Conservation (phyloP, 2,113 vertebrate genomes). For the Platanista minor region DNA sequence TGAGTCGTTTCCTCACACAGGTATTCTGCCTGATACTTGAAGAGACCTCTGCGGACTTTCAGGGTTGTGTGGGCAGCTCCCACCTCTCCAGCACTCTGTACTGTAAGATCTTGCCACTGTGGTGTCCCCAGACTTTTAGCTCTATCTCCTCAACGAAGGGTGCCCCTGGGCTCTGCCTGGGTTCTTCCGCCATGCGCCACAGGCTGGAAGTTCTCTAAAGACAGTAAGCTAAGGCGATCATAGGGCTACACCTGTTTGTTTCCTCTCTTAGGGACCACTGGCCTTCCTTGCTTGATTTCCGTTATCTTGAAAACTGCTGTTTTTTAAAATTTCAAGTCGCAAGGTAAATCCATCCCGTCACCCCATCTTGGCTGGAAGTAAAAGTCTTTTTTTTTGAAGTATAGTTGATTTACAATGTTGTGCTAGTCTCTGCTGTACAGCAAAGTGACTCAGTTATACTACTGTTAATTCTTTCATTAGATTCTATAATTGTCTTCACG, state of each 20-base stretch:
- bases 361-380: not conserved
- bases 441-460: no score
- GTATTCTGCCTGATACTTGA: not conserved
- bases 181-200: not conserved
- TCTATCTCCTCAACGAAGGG: not conserved
- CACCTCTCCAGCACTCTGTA: not conserved
- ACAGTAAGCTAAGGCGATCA: not conserved
- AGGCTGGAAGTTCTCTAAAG: not conserved
- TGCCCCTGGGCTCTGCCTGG: not conserved
- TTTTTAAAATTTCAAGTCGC: not conserved
- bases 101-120: not conserved
- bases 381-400: not conserved
- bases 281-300: not conserved
- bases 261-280: not conserved
- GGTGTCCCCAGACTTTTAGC: not conserved
- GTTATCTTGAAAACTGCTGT: not conserved
- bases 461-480: not conserved
- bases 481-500: not conserved
- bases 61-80: not conserved
- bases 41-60: not conserved
- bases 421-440: no score
- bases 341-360: not conserved
- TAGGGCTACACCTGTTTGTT: not conserved
- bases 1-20: not conserved
- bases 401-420: no score